A percentile compares a stretch with the other conserved stretches of the same genome.
Conservation (phyloP, 1,140 invertebrate genomes). For the Anastrepha ludens region DNA sequence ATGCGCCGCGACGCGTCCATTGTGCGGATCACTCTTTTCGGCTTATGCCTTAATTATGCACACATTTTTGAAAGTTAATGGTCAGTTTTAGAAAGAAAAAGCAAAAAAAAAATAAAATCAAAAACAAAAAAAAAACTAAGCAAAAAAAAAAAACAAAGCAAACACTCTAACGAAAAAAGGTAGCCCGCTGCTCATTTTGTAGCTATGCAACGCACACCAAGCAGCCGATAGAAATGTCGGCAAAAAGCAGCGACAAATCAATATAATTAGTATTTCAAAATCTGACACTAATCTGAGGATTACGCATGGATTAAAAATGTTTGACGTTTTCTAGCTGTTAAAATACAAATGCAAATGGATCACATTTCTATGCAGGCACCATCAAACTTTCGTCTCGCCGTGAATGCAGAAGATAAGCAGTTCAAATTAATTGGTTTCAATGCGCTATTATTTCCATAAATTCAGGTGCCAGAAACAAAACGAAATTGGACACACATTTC, state of each 20-base stretch:
- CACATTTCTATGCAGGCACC: background rate
- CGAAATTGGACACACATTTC: too few relatives aligned
- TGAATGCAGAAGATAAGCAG: background rate
- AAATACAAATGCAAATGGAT: slow-evolving; percentile 15
- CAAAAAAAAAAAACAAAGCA: background rate
- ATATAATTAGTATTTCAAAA: slow-evolving; percentile 37
- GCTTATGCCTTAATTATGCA: slow-evolving; percentile 48
- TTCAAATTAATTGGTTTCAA: too few relatives aligned
- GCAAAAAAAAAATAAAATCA: background rate
- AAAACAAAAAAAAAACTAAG: background rate
- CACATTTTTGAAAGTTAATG: slow-evolving; percentile 17
- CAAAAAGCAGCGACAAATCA: slow-evolving; percentile 48
- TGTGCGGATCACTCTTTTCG: background rate
- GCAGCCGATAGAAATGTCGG: background rate
- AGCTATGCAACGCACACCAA: background rate
- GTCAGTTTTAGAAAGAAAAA: background rate
- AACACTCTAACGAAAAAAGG: too few relatives aligned
- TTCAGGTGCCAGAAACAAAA: too few relatives aligned
- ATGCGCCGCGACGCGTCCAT: background rate
- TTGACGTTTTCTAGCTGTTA: background rate
- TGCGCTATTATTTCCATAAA: too few relatives aligned
- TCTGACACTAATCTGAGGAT: slow-evolving; percentile 52
- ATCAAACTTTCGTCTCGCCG: background rate
- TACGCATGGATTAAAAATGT: slow-evolving; percentile 43
- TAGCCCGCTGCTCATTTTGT: background rate